Conservation (phyloP, 2,888 invertebrate species). For the Panzeria rudis region DNA sequence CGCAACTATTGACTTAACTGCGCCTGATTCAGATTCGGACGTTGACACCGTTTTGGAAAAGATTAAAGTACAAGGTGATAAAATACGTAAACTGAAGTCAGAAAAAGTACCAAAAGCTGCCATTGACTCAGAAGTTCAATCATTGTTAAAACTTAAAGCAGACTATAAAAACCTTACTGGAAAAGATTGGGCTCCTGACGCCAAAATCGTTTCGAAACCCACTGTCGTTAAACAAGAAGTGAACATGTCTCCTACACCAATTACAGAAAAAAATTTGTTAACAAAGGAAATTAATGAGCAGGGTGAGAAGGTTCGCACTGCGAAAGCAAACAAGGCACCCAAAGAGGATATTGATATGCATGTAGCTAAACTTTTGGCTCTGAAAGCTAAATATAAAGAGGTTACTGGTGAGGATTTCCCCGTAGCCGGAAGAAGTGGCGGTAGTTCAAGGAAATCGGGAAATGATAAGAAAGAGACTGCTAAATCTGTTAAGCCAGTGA, state of each 20-base stretch:
- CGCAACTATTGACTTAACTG: conserved; percentile 77
- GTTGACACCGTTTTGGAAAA: conserved; percentile 79
- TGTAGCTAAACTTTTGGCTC: conserved; percentile 84
- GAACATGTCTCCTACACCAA: conserved; percentile 73
- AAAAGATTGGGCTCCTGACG: conserved; percentile 83
- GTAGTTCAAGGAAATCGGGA: conserved; percentile 79
- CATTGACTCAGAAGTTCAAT: conserved; percentile 84
- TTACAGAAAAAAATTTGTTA: conserved; percentile 78
- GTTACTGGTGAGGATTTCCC: conserved; percentile 84
- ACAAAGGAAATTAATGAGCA: conserved; percentile 85
- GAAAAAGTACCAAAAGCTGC: conserved; percentile 85
- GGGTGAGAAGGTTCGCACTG: conserved; percentile 86
- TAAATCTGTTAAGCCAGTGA: conserved; percentile 78
- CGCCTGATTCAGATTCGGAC: conserved; percentile 61
- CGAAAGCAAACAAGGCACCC: conserved; percentile 84
- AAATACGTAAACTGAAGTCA: conserved; percentile 86
- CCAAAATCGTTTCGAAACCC: conserved; percentile 70
- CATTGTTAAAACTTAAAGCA: conserved; percentile 85
- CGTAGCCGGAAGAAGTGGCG: conserved; percentile 81
- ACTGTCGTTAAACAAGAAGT: conserved; percentile 65
- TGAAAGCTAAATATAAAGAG: conserved; percentile 87
- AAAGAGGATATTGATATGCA: conserved; percentile 84
- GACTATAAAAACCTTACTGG: conserved; percentile 86
- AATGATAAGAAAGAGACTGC: conserved; percentile 77
- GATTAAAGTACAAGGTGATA: conserved; percentile 86